Evolutionary conservation across 2,888 invertebrate genomes (phyloP), one percentile per base, ranked within the genome.

Genomic region (Philhelius pedissequus): DNA sequence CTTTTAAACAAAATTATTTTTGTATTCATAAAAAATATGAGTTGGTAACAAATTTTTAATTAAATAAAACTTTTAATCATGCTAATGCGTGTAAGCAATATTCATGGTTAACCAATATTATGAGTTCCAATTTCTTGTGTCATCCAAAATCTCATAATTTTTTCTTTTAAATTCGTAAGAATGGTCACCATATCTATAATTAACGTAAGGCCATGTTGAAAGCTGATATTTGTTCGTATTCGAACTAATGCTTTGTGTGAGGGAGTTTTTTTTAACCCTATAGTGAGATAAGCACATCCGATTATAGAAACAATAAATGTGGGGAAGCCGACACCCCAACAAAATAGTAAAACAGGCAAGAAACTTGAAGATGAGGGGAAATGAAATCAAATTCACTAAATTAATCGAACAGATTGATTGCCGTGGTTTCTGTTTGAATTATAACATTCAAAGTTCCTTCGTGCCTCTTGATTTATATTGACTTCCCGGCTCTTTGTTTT

Each of bases 401-500:
- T 74, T 83, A 74, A 79, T 83, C 64, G 64, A 64, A 43, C 25
- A 58, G 64, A 83, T 79, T 83, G 74, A 79, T 75, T 83, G 74
- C 30, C 56, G 48, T 30, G 79, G 75, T 75, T 66, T 32, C 9
- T 22, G 8, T 75, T 80, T 68, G 50, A 84, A 75, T 68, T 71
- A 52, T 3, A 0, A 60, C 40, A 40, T 40, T 20, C 11, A 35
- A 56, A 18, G 5, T 32, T 32, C 4, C 32, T 32, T 56, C 3
- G 32, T 20, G 18, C 3, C 3, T 32, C 35, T 56, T 56, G 32
- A 56, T 56, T 56, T 56, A 22, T 56, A 11, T 30, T 18, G 13
- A 20, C 20, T 30, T 11, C 13, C n/a, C 3, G 7, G 7, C 13
- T 20, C 20, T 48, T 3, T 20, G n/a, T 25, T 0, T 9, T 3